These are phyloP conservation scores for Graphium colonna DNA, from an alignment of 2,888 invertebrate species.

Conservation along the genomic window DNA sequence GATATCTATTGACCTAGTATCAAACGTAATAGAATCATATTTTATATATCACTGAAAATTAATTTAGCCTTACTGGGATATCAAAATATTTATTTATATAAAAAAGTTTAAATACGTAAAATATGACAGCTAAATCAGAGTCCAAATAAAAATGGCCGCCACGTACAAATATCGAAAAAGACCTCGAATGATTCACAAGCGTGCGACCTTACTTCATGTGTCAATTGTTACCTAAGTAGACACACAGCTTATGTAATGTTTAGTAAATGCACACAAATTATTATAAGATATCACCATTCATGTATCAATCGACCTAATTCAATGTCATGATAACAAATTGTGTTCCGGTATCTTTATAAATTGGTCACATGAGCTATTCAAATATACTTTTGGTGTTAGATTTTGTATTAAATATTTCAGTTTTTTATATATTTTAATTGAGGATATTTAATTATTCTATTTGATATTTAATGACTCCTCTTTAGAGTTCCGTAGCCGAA, in stretches of 20 bases:
- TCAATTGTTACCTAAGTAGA: constrained; percentile 35
- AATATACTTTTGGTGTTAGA: too few relatives aligned
- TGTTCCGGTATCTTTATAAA: not conserved
- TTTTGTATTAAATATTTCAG: too few relatives aligned
- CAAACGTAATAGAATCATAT: too few relatives aligned
- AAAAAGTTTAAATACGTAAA: not conserved
- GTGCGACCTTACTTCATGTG: constrained; percentile 32
- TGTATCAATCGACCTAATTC: constrained; percentile 18
- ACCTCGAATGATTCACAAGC: constrained; percentile 30
- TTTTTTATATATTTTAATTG: too few relatives aligned
- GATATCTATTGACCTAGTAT: too few relatives aligned
- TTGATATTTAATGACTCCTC: too few relatives aligned
- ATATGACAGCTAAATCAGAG: not conserved
- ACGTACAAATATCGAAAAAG: constrained; percentile 26
- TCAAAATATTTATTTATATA: too few relatives aligned
- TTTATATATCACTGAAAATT: too few relatives aligned
- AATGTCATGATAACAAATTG: constrained; percentile 11
- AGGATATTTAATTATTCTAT: too few relatives aligned
- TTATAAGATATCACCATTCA: constrained; percentile 24
- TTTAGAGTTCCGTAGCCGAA: too few relatives aligned
- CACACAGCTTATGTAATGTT: constrained; percentile 46
- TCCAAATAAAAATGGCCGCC: constrained; percentile 19
- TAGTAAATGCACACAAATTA: constrained; percentile 34
- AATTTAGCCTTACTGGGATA: too few relatives aligned
- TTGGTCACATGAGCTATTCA: too few relatives aligned